Evolutionary conservation across 2,797 vertebrate genomes (phyloP).

Genomic region (Pelobates cultripes): DNA sequence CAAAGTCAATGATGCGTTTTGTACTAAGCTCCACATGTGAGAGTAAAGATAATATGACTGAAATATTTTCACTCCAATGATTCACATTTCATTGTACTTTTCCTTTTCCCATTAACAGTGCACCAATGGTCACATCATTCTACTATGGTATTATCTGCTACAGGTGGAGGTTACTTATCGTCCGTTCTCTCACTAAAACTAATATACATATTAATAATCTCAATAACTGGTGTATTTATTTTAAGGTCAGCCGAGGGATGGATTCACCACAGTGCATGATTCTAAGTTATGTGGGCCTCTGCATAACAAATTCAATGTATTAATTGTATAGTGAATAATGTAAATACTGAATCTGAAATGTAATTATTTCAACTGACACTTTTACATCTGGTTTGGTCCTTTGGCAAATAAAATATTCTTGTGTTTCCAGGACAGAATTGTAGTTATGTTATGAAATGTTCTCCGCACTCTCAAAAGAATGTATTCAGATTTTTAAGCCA

Average conservation of each 20-base stretch:
- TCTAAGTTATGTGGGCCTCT: conserved; percentile 67
- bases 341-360: conserved; percentile 76
- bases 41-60: background rate
- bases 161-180: conserved; percentile 1
- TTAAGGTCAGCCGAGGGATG: conserved; percentile 14
- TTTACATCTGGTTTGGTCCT: conserved; percentile 44
- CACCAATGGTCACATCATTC: background rate
- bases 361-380: conserved; percentile 57
- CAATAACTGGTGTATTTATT: conserved; percentile 21
- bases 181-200: background rate
- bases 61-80: background rate
- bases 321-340: conserved; percentile 73
- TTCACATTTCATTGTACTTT: background rate
- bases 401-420: conserved; percentile 36
- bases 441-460: too few relatives aligned
- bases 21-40: conserved; percentile 19
- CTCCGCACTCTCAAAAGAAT: too few relatives aligned
- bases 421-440: background rate
- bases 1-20: conserved; percentile 11
- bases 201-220: conserved; percentile 13
- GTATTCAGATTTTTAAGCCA: too few relatives aligned
- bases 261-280: conserved; percentile 62
- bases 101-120: background rate
- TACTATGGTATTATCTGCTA: background rate
- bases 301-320: conserved; percentile 70